phyloP scores from a whole-genome alignment of 2,113 vertebrate species.

The Ramphastos sulfuratus region DNA sequence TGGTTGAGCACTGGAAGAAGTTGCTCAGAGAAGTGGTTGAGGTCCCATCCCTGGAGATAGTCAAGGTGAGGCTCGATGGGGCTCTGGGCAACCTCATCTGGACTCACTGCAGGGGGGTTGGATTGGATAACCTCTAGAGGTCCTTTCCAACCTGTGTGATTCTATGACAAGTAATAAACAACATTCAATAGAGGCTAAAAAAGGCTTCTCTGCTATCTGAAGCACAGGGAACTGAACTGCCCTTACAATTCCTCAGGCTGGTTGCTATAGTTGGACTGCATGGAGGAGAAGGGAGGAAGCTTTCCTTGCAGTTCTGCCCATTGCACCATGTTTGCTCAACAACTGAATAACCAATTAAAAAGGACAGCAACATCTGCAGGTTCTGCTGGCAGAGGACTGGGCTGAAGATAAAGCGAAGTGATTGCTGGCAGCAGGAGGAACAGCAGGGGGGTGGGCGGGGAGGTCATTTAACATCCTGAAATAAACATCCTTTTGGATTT shows the following conservation, averaged over 20 bases:
- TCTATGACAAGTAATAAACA: neutral
- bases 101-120: too few species aligned
- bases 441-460: fast-evolving
- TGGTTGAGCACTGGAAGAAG: too few species aligned
- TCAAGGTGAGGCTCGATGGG: too few species aligned
- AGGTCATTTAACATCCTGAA: neutral
- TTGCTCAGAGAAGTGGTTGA: too few species aligned
- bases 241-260: neutral
- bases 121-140: too few species aligned
- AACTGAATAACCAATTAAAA: neutral
- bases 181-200: neutral
- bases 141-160: too few species aligned
- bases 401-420: neutral
- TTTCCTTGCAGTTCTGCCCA: neutral
- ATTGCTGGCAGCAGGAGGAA: neutral
- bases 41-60: too few species aligned
- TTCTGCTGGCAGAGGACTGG: neutral
- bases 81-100: too few species aligned
- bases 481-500: neutral
- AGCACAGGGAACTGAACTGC: neutral
- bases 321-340: neutral
- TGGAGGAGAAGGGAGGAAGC: fast-evolving
- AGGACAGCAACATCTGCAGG: neutral
- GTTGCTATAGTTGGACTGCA: fast-evolving
- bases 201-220: neutral